Conservation (phyloP, 2,888 invertebrate genomes). For the Lasioglossum vierecki region DNA sequence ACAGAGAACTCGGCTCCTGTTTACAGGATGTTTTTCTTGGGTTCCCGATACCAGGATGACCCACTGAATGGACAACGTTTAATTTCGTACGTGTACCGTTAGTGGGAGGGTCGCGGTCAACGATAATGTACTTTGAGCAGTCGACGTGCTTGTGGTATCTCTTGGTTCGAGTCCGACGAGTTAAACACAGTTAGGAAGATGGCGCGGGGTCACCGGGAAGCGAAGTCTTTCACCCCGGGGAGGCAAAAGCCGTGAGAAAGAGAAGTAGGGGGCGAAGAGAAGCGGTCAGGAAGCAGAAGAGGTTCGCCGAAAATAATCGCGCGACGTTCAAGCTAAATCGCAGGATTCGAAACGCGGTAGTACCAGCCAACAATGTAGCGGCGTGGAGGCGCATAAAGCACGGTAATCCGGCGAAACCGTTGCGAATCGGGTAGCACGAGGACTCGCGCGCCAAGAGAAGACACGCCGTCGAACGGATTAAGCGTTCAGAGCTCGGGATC, state of each 20-base stretch:
- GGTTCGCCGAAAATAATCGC: constrained; percentile 38
- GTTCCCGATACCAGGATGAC: constrained; percentile 49
- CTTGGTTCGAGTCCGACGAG: not conserved
- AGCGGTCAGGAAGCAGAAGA: not conserved
- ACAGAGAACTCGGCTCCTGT: too few relatives aligned
- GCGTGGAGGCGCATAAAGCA: constrained; percentile 20
- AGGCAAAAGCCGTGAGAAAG: not conserved
- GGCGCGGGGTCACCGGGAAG: constrained; percentile 8
- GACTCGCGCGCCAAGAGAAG: constrained; percentile 16
- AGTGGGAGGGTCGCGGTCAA: not conserved
- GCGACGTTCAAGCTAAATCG: constrained; percentile 16
- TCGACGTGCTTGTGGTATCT: not conserved
- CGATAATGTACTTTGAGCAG: not conserved
- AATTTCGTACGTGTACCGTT: constrained; percentile 47
- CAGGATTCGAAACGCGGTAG: constrained; percentile 18
- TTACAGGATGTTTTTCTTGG: too few relatives aligned
- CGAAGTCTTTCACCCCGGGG: constrained; percentile 1
- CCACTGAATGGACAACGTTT: constrained; percentile 50
- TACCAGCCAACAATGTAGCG: constrained; percentile 40
- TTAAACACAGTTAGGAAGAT: not conserved
- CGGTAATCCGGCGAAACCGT: constrained; percentile 54
- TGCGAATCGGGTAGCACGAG: constrained; percentile 41
- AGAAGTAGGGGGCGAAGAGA: not conserved
- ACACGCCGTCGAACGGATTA: constrained; percentile 34
- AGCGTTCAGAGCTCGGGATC: constrained; percentile 18